Conservation (phyloP, 1,140 invertebrate genomes). For the Melanaphis sacchari region DNA sequence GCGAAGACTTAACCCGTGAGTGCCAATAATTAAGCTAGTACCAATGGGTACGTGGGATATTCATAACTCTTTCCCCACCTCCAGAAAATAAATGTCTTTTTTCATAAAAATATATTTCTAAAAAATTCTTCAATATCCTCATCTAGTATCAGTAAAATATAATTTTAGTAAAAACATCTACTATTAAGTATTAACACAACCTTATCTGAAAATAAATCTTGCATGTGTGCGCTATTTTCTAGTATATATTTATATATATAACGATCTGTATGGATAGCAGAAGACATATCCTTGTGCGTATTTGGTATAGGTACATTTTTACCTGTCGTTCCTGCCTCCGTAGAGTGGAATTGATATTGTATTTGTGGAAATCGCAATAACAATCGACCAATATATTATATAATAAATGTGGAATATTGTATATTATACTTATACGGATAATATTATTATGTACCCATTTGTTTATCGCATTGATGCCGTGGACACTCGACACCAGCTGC, state of each 20-base stretch:
- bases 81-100: too few species aligned
- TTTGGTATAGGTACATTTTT: neutral
- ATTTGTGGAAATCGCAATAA: neutral
- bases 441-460: constrained; percentile 5
- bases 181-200: neutral
- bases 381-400: neutral
- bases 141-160: neutral
- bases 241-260: neutral
- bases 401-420: neutral
- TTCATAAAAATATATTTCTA: too few species aligned
- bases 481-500: neutral
- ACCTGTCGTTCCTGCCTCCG: neutral
- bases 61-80: too few species aligned
- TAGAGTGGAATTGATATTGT: neutral
- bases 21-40: neutral
- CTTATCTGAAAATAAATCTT: neutral
- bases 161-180: neutral
- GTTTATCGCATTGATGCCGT: neutral
- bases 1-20: too few species aligned
- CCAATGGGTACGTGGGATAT: too few species aligned
- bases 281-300: neutral
- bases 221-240: neutral
- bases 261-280: neutral
- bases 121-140: neutral
- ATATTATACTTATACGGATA: neutral